phyloP scores from a whole-genome alignment of 2,113 vertebrate species.

The Petromus typicus region DNA sequence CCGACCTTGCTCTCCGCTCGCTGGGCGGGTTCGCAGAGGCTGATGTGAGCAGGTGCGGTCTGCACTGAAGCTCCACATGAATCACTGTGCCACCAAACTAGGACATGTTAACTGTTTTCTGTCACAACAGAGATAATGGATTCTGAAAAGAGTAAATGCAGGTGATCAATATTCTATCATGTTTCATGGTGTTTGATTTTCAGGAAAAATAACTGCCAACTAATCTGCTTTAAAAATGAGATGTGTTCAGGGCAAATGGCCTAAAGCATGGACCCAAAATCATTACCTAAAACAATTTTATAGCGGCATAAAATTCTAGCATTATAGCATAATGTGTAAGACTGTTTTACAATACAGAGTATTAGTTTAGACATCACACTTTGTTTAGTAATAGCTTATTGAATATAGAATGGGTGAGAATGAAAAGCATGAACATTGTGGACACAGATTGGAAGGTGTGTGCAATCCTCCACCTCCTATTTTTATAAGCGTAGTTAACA shows the following conservation, averaged over 20 bases:
- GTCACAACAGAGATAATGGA: constrained; percentile 48
- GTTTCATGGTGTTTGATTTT: constrained; percentile 66
- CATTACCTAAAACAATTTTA: constrained; percentile 75
- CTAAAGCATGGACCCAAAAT: constrained; percentile 46
- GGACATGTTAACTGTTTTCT: neutral
- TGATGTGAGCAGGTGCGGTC: neutral
- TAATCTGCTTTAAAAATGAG: constrained; percentile 67
- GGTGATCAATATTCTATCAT: constrained; percentile 62
- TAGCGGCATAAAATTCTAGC: constrained; percentile 68
- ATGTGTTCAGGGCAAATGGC: constrained; percentile 35
- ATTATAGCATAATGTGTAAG: constrained; percentile 71
- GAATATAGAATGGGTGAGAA: constrained; percentile 63
- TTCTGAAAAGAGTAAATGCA: constrained; percentile 52
- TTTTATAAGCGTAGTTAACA: constrained; percentile 65
- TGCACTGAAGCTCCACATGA: neutral
- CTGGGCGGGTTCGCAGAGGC: neutral
- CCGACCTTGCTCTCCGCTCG: neutral
- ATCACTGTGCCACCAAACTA: neutral
- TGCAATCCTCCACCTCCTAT: constrained; percentile 11
- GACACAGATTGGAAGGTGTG: constrained; percentile 43
- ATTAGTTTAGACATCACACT: constrained; percentile 71
- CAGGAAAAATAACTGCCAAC: constrained; percentile 68
- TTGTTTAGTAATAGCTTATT: constrained; percentile 73
- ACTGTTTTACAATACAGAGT: constrained; percentile 65
- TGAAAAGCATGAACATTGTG: constrained; percentile 63